Percentiles rank a stretch among this genome's conserved stretches.
phyloP scores from a whole-genome alignment of 2,113 vertebrate genomes.

The Hippocampus guttulatus region DNA sequence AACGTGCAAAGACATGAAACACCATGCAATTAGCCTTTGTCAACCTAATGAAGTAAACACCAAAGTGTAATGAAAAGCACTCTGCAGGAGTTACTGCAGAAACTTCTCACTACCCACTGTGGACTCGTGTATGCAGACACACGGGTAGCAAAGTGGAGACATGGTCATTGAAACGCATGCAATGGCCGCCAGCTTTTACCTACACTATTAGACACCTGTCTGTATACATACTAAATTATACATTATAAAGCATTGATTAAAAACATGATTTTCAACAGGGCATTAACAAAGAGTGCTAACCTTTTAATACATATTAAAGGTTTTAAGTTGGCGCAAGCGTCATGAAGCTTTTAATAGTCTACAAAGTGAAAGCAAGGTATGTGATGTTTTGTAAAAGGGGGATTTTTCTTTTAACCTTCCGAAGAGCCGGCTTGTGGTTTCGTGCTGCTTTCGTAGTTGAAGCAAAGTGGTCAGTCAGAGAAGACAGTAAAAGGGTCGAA shows the following conservation, averaged over 20 bases:
- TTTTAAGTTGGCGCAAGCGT: not conserved
- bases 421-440: not conserved
- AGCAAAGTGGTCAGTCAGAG: slow-evolving; percentile 4
- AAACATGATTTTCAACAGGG: not conserved
- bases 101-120: slow-evolving; percentile 17
- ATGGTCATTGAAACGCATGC: not conserved
- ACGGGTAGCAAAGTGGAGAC: not conserved
- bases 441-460: slow-evolving; percentile 5
- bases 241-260: not conserved
- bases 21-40: slow-evolving; percentile 41
- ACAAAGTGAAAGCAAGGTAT: not conserved
- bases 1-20: slow-evolving; percentile 19
- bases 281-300: not conserved
- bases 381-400: not conserved
- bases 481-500: not conserved
- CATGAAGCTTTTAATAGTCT: not conserved
- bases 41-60: slow-evolving; percentile 42
- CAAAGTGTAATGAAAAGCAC: slow-evolving; percentile 9
- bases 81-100: slow-evolving; percentile 3
- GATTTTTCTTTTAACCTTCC: not conserved
- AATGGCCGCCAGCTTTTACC: not conserved
- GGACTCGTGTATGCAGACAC: slow-evolving; percentile 1
- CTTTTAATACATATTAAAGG: not conserved
- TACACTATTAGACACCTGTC: not conserved
- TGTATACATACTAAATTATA: not conserved